Conservation (phyloP, 2,113 vertebrate species). For the Gavialis gangeticus region DNA sequence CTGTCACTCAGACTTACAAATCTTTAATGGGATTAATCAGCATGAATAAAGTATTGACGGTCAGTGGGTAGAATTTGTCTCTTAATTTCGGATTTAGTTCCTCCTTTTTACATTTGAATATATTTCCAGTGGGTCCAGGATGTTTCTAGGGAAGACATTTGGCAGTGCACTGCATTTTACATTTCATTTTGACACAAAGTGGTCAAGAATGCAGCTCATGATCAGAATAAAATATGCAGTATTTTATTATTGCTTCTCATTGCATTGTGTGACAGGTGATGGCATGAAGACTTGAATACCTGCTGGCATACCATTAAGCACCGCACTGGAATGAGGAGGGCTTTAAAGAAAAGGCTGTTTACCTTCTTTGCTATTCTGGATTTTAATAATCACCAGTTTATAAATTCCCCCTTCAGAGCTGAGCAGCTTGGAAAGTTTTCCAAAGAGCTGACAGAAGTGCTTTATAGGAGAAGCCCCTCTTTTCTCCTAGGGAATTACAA, state of each 20-base stretch:
- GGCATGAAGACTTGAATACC: not conserved
- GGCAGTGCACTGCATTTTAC: not conserved
- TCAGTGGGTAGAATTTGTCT: not conserved
- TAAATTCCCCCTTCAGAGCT: conserved; percentile 53
- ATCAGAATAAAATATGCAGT: not conserved
- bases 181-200: not conserved
- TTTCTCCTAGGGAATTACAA: conserved; percentile 62
- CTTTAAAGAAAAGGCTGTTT: conserved; percentile 21
- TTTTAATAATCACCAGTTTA: conserved; percentile 33
- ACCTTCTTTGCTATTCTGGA: conserved; percentile 19
- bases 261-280: not conserved
- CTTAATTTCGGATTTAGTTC: not conserved
- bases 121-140: fast-evolving
- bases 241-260: not conserved
- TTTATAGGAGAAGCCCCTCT: conserved; percentile 16
- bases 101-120: not conserved
- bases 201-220: not conserved
- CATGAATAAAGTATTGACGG: not conserved
- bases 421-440: conserved; percentile 53
- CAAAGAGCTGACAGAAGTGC: conserved; percentile 54
- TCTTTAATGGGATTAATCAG: not conserved
- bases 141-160: not conserved
- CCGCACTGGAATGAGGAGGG: conserved; percentile 17
- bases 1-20: not conserved
- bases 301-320: conserved; percentile 29